Evolutionary conservation across 2,888 invertebrate genomes (phyloP).

Genomic region (Hypomecis punctinalis): DNA sequence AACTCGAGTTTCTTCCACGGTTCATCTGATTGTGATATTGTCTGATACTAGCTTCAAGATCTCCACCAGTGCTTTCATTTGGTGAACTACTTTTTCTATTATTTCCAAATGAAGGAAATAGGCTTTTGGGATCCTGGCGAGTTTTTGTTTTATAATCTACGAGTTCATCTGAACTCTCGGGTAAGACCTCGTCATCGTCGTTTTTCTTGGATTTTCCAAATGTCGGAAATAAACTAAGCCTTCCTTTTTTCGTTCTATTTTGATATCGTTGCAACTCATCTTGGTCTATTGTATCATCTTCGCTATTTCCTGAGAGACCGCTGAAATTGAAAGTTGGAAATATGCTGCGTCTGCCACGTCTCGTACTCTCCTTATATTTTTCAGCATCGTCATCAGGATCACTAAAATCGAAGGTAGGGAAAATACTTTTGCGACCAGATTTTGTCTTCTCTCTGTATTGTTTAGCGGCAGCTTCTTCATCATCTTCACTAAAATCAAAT

Average conservation of each 20-base stretch:
- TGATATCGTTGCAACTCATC: constrained; percentile 76
- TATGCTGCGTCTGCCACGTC: constrained; percentile 72
- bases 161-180: constrained; percentile 78
- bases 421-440: constrained; percentile 73
- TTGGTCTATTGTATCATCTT: constrained; percentile 72
- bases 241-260: constrained; percentile 73
- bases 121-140: constrained; percentile 66
- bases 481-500: constrained; percentile 77
- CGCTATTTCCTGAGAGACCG: constrained; percentile 65
- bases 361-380: constrained; percentile 73
- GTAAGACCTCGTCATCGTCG: constrained; percentile 70
- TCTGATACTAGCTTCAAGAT: constrained; percentile 73
- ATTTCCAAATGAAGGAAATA: constrained; percentile 77
- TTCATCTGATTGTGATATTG: constrained; percentile 71
- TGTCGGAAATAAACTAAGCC: constrained; percentile 74
- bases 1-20: constrained; percentile 63
- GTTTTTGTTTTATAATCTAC: constrained; percentile 77
- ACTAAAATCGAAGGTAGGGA: constrained; percentile 76
- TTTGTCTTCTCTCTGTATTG: constrained; percentile 70
- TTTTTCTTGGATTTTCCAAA: constrained; percentile 70
- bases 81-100: constrained; percentile 70
- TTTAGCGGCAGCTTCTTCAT: constrained; percentile 68
- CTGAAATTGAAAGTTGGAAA: constrained; percentile 76
- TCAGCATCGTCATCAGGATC: constrained; percentile 69
- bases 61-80: constrained; percentile 60